These are phyloP conservation scores for Drosophila kohkoa DNA, from an alignment of 1,140 invertebrate genomes.

Conservation along the genomic window DNA sequence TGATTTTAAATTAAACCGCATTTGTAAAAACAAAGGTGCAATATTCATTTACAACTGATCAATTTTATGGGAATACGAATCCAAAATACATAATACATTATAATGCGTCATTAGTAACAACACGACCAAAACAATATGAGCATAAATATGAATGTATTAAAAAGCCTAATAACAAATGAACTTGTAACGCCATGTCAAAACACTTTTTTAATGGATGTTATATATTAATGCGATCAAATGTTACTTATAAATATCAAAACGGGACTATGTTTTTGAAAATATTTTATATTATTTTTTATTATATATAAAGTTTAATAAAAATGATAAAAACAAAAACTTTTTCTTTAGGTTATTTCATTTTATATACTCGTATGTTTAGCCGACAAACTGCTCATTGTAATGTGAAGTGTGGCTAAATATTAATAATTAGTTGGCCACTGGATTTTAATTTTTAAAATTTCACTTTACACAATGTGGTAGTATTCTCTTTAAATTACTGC, in stretches of 20 bases:
- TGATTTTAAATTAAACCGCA: slow-evolving; percentile 28
- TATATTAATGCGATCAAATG: slow-evolving; percentile 34
- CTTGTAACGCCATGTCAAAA: slow-evolving; percentile 27
- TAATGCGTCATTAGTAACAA: slow-evolving; percentile 8
- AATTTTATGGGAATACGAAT: slow-evolving; percentile 8
- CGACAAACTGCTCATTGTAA: neutral
- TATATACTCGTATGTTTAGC: too few relatives aligned
- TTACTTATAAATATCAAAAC: slow-evolving; percentile 17
- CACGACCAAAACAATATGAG: slow-evolving; percentile 10
- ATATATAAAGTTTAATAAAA: slow-evolving; percentile 28
- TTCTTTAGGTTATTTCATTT: too few relatives aligned
- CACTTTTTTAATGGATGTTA: slow-evolving; percentile 9
- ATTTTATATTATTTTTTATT: slow-evolving; percentile 34
- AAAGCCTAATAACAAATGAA: slow-evolving; percentile 5
- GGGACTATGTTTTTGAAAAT: slow-evolving; percentile 15
- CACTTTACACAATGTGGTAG: too few relatives aligned
- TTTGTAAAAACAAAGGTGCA: slow-evolving; percentile 13
- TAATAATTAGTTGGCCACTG: too few relatives aligned
- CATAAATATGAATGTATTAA: neutral
- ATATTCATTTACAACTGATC: slow-evolving; percentile 4
- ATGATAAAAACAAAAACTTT: neutral
- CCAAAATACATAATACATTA: neutral
- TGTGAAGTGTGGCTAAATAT: too few relatives aligned
- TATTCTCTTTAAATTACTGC: too few relatives aligned
- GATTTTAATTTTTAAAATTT: too few relatives aligned